Evolutionary conservation across 2,888 invertebrate species (phyloP).

Genomic region (Conomelus anceps): DNA sequence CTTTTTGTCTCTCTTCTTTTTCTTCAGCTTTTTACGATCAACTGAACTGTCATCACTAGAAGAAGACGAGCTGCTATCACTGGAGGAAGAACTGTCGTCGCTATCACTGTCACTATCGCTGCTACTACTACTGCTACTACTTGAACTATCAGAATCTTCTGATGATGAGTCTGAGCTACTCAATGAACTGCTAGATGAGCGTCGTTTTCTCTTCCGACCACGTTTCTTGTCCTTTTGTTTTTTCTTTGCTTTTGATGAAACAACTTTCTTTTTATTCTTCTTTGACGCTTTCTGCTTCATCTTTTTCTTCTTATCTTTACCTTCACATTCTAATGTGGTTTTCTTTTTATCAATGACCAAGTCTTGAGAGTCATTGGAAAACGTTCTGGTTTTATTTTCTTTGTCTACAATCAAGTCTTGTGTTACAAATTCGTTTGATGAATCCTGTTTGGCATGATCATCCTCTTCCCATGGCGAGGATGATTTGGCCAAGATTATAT

Average conservation of each 20-base stretch:
- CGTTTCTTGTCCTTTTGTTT: slow-evolving; percentile 20
- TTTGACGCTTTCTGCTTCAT: slow-evolving; percentile 25
- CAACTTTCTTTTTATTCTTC: slow-evolving; percentile 29
- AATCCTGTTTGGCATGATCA: background rate
- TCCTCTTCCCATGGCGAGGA: background rate
- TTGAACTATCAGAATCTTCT: slow-evolving; percentile 28
- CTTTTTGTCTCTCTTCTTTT: slow-evolving; percentile 26
- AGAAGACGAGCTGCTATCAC: slow-evolving; percentile 17
- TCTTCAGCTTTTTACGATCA: slow-evolving; percentile 23
- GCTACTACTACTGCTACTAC: slow-evolving; percentile 28
- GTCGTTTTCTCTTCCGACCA: slow-evolving; percentile 15
- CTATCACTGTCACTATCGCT: slow-evolving; percentile 21
- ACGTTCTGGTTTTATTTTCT: slow-evolving; percentile 15
- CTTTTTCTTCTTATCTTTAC: slow-evolving; percentile 16
- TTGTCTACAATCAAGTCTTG: slow-evolving; percentile 11
- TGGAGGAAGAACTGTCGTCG: slow-evolving; percentile 25
- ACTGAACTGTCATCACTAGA: slow-evolving; percentile 12
- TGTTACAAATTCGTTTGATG: background rate
- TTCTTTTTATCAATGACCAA: slow-evolving; percentile 2
- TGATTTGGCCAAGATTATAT: background rate
- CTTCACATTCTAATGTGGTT: background rate
- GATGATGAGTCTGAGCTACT: slow-evolving; percentile 24
- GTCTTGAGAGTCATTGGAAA: background rate
- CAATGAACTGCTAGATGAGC: slow-evolving; percentile 32
- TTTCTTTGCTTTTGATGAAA: slow-evolving; percentile 28